phyloP scores from a whole-genome alignment of 2,113 vertebrate genomes.

The Zootoca vivipara region DNA sequence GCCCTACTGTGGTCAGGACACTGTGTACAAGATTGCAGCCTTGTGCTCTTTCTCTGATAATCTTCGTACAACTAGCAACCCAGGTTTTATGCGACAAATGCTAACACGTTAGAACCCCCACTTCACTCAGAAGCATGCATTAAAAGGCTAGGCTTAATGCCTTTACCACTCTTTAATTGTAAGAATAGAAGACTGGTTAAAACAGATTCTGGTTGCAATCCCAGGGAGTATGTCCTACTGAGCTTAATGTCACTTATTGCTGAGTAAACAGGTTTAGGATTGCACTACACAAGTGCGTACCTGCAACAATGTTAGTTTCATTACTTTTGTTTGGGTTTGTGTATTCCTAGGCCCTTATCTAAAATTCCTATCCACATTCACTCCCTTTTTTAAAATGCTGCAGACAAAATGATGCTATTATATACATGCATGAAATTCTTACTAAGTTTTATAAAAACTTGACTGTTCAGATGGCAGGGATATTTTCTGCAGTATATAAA shows the following conservation, averaged over 20 bases:
- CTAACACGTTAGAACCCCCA: background rate
- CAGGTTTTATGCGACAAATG: background rate
- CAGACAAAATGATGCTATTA: conserved; percentile 36
- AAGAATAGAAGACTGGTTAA: background rate
- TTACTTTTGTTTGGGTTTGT: conserved; percentile 5
- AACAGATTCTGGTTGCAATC: background rate
- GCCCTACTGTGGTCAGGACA: background rate
- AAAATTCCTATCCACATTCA: background rate
- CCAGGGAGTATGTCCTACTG: background rate
- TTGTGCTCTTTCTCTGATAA: background rate
- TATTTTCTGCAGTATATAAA: conserved; percentile 58
- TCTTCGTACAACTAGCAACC: background rate
- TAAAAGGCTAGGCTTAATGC: background rate
- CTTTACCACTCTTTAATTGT: background rate
- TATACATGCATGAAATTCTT: conserved; percentile 27
- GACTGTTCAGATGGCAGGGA: conserved; percentile 47
- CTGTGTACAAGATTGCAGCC: background rate
- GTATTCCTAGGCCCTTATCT: background rate
- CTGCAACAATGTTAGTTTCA: conserved; percentile 9
- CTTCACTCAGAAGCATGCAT: background rate
- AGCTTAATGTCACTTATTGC: background rate
- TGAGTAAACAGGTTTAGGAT: background rate
- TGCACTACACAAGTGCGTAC: background rate
- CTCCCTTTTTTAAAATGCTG: background rate
- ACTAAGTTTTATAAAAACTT: conserved; percentile 47